Evolutionary conservation across 30 jellyfish, hydroid and myxozoan species (phyloP).

Genomic region (Aurelia coerulea): DNA sequence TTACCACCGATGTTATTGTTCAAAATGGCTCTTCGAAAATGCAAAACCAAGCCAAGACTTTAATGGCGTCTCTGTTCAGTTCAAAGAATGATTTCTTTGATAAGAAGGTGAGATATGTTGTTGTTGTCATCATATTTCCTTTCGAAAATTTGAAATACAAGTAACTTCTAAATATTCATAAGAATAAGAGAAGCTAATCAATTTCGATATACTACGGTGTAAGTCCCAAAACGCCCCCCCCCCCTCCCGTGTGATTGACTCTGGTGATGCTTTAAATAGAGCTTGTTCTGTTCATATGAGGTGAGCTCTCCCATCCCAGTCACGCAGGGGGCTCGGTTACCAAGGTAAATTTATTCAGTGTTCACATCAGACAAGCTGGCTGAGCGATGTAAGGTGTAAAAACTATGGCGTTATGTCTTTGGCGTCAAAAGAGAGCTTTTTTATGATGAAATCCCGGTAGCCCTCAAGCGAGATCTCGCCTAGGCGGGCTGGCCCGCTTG

Average conservation of each 20-base stretch:
- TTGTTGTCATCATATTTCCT: not conserved
- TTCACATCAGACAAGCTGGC: not conserved
- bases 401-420: not conserved
- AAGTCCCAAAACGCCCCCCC: too few species aligned
- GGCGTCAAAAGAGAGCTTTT: not conserved
- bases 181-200: too few species aligned
- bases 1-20: slow-evolving; percentile 41
- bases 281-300: too few species aligned
- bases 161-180: too few species aligned
- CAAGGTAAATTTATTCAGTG: not conserved
- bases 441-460: not conserved
- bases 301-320: too few species aligned
- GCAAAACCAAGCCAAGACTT: slow-evolving; percentile 63
- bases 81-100: slow-evolving; percentile 65
- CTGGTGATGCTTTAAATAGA: too few species aligned
- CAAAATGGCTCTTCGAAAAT: slow-evolving; percentile 3
- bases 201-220: too few species aligned
- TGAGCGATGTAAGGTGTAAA: not conserved
- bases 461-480: not conserved
- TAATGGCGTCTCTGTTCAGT: slow-evolving; percentile 76
- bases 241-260: too few species aligned
- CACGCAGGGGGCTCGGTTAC: too few species aligned
- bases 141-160: too few species aligned
- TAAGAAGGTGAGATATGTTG: slow-evolving; percentile 36
- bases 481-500: not conserved